Evolutionary conservation across 2,797 vertebrate genomes (phyloP), one percentile per base, ranked within the genome.

Genomic region (Spheniscus humboldti): DNA sequence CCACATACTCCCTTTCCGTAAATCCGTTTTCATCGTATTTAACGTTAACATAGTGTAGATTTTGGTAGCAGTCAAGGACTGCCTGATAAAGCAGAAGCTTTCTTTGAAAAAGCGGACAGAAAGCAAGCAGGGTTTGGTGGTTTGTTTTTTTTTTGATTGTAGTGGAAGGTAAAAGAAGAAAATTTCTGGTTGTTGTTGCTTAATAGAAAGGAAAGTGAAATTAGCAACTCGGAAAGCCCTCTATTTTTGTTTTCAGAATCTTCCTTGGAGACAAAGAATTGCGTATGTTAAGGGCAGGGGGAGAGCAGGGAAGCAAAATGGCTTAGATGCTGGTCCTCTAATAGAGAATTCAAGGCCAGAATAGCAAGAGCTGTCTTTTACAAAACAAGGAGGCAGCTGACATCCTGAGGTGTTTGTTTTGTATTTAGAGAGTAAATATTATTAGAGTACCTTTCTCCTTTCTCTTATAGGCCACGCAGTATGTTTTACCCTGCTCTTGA

Each of bases 1-100:
- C 5, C 7, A 0, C 31, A 0, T 6, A 0, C 55, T 41, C 33
- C 1, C 0, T 57, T 72, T 7, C 7, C 3, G 0, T 45, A 20
- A 77, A 23, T 25, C 2, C 4, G 0, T 15, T 37, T 53, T 53
- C 4, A 0, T 7, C 39, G 23, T 62, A 3, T 57, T n/a, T 41
- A 31, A 5, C 0, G 7, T 27, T 73, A 66, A 27, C 3, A 0
- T 16, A 39, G 13, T 6, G 9, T 22, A 30, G 12, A 1, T 59
- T n/a, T 43, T 33, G 19, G 9, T 66, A 8, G 9, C 31, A 11
- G 20, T 31, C 23, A 31, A 67, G 27, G 15, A 3, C 5, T 37
- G n/a, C 8, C 2, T 56, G 64, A 8, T 47, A 50, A 48, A 88
- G 14, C 22, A 57, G 13, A 67, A 41, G 8, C 13, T 41, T 82